phyloP scores from a whole-genome alignment of 2,888 invertebrate genomes.

The Poecilus cupreus region DNA sequence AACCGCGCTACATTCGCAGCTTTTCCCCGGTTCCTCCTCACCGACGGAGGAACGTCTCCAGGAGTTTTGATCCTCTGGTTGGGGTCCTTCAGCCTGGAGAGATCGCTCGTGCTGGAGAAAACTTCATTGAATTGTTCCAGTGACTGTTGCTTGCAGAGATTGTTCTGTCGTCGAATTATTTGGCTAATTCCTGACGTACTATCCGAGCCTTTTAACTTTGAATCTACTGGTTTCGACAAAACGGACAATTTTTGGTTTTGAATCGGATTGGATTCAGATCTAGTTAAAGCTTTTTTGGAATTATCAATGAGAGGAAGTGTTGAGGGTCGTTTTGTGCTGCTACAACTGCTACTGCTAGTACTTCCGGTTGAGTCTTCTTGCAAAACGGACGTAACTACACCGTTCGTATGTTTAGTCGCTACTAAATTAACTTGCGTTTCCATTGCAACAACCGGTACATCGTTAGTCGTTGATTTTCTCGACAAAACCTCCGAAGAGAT shows the following conservation, averaged over 20 bases:
- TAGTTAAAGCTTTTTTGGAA: conserved; percentile 60
- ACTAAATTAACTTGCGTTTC: conserved; percentile 78
- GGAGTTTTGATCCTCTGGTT: conserved; percentile 88
- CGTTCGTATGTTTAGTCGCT: conserved; percentile 73
- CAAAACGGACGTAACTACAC: conserved; percentile 73
- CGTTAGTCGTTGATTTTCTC: conserved; percentile 66
- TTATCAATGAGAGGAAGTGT: conserved; percentile 70
- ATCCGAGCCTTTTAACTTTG: conserved; percentile 44
- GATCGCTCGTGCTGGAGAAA: conserved; percentile 81
- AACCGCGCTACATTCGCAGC: conserved; percentile 81
- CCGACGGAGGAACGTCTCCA: conserved; percentile 87
- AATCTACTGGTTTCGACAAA: conserved; percentile 41
- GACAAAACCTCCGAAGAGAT: conserved; percentile 67
- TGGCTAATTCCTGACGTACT: conserved; percentile 70
- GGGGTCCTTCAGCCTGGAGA: conserved; percentile 82
- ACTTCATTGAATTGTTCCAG: conserved; percentile 86
- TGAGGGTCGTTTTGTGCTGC: conserved; percentile 71
- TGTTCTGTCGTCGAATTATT: conserved; percentile 69
- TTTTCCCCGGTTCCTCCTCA: conserved; percentile 80
- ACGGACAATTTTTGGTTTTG: conserved; percentile 56
- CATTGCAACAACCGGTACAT: conserved; percentile 63
- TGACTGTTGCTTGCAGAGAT: conserved; percentile 79
- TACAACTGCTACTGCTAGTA: conserved; percentile 64
- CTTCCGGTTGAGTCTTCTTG: conserved; percentile 63
- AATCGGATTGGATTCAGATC: conserved; percentile 59